These are phyloP conservation scores for Teleopsis dalmanni DNA, from an alignment of 1,140 invertebrate genomes.

Conservation along the genomic window DNA sequence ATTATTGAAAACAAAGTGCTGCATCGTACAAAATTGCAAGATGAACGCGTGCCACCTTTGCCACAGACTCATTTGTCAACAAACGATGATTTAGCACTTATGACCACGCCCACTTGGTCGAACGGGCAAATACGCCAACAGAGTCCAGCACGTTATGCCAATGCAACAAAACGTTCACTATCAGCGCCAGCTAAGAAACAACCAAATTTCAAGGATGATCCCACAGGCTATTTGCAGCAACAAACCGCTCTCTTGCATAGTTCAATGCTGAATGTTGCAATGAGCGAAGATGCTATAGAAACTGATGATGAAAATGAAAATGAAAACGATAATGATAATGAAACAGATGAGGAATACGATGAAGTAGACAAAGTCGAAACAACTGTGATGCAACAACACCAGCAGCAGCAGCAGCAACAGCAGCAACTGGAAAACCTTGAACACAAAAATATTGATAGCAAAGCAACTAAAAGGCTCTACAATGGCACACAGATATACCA, in stretches of 20 bases:
- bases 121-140: slow-evolving; percentile 9
- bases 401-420: slow-evolving; percentile 15
- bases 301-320: slow-evolving; percentile 1
- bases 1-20: background rate
- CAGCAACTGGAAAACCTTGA: slow-evolving; percentile 24
- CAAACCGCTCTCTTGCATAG: slow-evolving; percentile 77
- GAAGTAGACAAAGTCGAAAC: slow-evolving; percentile 4
- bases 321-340: background rate
- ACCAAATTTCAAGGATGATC: slow-evolving; percentile 80
- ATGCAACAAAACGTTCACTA: slow-evolving; percentile 16
- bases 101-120: slow-evolving; percentile 14
- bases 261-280: slow-evolving; percentile 52
- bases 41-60: slow-evolving; percentile 10
- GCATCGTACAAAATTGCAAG: slow-evolving; percentile 3
- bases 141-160: background rate
- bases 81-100: slow-evolving; percentile 10
- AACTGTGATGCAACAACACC: slow-evolving; percentile 13
- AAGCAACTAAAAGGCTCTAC: too few relatives aligned
- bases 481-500: background rate
- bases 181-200: slow-evolving; percentile 27
- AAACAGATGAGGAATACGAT: slow-evolving; percentile 6
- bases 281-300: slow-evolving; percentile 2
- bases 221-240: slow-evolving; percentile 78
- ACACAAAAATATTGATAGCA: too few relatives aligned
- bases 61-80: slow-evolving; percentile 15